Evolutionary conservation across 2,888 invertebrate genomes (phyloP), one percentile per base, ranked within the genome.

Genomic region (Eupithecia dodoneata): DNA sequence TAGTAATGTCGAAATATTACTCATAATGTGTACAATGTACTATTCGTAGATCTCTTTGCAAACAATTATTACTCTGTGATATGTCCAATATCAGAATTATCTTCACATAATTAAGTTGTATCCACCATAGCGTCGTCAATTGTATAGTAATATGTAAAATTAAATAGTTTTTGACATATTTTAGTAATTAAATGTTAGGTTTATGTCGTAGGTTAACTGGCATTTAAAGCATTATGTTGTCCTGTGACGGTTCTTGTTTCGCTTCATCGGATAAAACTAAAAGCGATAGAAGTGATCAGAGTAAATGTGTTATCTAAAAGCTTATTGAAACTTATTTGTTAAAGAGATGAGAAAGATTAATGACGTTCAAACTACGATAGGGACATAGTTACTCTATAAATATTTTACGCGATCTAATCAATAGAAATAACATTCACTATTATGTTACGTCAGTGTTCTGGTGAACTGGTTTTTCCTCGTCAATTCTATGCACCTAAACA

Each of bases 371-470:
- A 13, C 65, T 13, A 5, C 65, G 41, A 66, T 42, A 41, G 12
- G 9, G 13, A 65, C 13, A 18, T 59, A 18, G 59, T 66, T 66
- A 66, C 15, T 42, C 7, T 42, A 42, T 66, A 13, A 6, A 66
- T 42, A 66, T 66, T 42, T 6, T 15, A 15, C 15, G 41, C 13
- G 42, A 42, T 66, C 66, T 66, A 42, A 66, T 66, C 66, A 42
- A 66, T 66, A 66, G 41, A 42, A 66, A 66, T 66, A 42, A 66
- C 66, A 42, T 42, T 66, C 42, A 66, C 42, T 66, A 66, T 66
- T 66, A 66, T 42, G 66, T 15, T 42, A 66, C 65, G 42, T 7
- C 59, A 30, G 59, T n/a, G 41, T 72, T 72, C 45, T 15, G 41
- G 30, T 73, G 30, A 59, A 49, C 66, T 41, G 42, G 15, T 66